Percentiles rank a stretch among this genome's conserved stretches.
phyloP scores from a whole-genome alignment of 1,140 invertebrate genomes.

The Nixonia krombeini region DNA sequence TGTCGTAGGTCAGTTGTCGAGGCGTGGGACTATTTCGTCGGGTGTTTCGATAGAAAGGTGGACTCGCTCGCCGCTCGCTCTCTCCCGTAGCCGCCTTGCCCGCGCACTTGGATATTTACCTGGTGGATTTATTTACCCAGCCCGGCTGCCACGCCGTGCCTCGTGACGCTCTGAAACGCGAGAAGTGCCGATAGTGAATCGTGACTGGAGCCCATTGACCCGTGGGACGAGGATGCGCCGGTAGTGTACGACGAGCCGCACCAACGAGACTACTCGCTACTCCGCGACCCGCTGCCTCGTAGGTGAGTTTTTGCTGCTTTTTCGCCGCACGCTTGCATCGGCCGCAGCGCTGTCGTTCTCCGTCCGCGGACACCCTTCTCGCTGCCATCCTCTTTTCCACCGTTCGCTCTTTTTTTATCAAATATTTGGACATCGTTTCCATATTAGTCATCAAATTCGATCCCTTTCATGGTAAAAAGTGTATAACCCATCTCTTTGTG shows the following conservation, averaged over 20 bases:
- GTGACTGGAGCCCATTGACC: constrained; percentile 36
- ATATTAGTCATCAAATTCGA: no score
- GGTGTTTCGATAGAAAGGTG: neutral
- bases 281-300: constrained; percentile 30
- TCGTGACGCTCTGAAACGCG: constrained; percentile 18
- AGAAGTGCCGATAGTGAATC: constrained; percentile 40
- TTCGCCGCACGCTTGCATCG: no score
- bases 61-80: constrained; percentile 2
- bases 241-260: constrained; percentile 31
- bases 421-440: no score
- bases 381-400: no score
- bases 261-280: constrained; percentile 21
- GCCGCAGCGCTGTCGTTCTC: no score
- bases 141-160: neutral
- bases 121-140: neutral
- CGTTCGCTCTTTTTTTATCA: no score
- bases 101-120: constrained; percentile 4
- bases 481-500: no score
- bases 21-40: constrained; percentile 14
- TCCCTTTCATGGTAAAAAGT: no score
- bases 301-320: constrained; percentile 41
- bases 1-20: constrained; percentile 55
- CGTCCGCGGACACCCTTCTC: no score
- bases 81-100: no score
- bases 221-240: constrained; percentile 29